Conservation (phyloP, 92 coral and sea anemone genomes). For the Palythoa heliodiscus region DNA sequence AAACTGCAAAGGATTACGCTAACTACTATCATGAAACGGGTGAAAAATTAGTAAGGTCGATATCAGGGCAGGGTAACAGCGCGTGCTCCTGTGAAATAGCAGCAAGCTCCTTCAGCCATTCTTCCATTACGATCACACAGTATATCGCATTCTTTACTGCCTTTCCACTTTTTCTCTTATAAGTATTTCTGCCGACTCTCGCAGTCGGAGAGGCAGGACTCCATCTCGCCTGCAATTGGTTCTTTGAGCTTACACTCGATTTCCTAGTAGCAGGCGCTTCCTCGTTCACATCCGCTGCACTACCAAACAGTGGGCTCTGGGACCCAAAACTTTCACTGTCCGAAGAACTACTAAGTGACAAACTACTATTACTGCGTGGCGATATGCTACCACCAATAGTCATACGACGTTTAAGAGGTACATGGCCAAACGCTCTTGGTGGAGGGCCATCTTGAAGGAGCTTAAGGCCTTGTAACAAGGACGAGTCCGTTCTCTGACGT, state of each 20-base stretch:
- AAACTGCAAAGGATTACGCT: neutral
- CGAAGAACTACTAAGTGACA: slow-evolving; percentile 75
- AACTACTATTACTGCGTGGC: slow-evolving; percentile 50
- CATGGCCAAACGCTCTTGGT: slow-evolving; percentile 39
- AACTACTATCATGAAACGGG: slow-evolving; percentile 1
- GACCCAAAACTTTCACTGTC: slow-evolving; percentile 72
- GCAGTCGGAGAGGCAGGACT: slow-evolving; percentile 31
- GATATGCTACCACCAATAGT: neutral
- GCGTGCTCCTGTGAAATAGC: slow-evolving; percentile 98
- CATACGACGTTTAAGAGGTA: neutral
- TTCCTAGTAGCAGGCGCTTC: slow-evolving; percentile 46
- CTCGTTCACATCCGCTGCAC: slow-evolving; percentile 63
- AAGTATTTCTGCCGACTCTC: slow-evolving; percentile 61
- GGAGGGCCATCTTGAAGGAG: slow-evolving; percentile 74
- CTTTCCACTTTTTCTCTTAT: slow-evolving; percentile 76
- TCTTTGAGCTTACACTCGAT: slow-evolving; percentile 41
- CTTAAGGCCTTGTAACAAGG: slow-evolving; percentile 55
- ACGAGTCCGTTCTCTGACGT: slow-evolving; percentile 70
- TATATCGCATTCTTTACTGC: slow-evolving; percentile 90
- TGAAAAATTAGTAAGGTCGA: slow-evolving; percentile 25
- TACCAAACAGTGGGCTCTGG: slow-evolving; percentile 73
- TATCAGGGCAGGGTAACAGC: slow-evolving; percentile 59
- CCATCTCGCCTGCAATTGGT: slow-evolving; percentile 31
- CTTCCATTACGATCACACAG: slow-evolving; percentile 91
- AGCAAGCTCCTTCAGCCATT: slow-evolving; percentile 98